Conservation (phyloP, 2,797 vertebrate species). For the Rhincodon typus region DNA sequence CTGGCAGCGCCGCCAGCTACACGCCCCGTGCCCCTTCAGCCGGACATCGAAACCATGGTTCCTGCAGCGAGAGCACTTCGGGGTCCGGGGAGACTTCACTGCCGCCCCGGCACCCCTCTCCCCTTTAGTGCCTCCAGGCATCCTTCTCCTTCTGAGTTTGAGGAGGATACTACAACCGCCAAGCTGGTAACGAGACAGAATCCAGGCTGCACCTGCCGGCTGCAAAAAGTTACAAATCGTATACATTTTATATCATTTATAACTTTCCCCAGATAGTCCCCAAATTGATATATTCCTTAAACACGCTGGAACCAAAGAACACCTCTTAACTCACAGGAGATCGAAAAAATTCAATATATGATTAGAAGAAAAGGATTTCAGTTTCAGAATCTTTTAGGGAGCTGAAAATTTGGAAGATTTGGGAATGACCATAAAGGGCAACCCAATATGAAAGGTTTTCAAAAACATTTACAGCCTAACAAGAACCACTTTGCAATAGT, state of each 20-base stretch:
- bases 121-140: conserved; percentile 23
- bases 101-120: background rate
- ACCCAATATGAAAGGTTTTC: background rate
- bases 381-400: background rate
- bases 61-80: conserved; percentile 56
- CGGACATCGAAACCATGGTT: conserved; percentile 57
- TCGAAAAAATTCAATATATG: background rate
- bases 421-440: background rate
- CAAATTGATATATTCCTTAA: background rate
- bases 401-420: background rate
- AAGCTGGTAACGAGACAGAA: background rate
- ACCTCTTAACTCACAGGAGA: background rate
- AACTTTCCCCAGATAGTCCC: conserved; percentile 17
- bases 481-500: background rate
- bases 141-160: background rate
- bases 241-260: background rate
- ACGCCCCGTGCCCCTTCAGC: conserved; percentile 53
- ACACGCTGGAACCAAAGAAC: background rate
- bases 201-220: conserved; percentile 9
- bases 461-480: background rate
- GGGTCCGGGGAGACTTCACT: conserved; percentile 40
- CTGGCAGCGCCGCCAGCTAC: conserved; percentile 52
- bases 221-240: background rate
- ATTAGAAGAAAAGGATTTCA: background rate
- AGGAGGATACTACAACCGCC: background rate